Evolutionary conservation across 2,797 vertebrate genomes (phyloP), one percentile per base, ranked within the genome.

Genomic region (Lerista edwardsae): DNA sequence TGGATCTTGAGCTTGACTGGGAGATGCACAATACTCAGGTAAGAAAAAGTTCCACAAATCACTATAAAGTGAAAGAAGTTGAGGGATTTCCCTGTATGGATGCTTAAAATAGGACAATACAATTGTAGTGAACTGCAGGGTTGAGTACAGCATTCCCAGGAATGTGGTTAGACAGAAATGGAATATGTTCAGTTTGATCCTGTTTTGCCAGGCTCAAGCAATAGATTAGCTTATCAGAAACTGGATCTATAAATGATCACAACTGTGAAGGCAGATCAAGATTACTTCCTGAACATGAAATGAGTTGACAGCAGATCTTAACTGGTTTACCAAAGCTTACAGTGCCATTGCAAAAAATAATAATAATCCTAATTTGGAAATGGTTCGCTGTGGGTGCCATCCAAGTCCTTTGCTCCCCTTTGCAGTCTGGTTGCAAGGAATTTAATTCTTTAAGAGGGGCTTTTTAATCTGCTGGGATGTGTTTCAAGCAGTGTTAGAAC

Each of bases 21-120:
- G 90, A 89, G 87, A 84, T 72, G 77, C 59, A 72, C 65, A 84
- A 86, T 87, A 88, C 57, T 75, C 81, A 92, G 89, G 82, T 85
- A 83, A 91, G 90, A 89, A 55, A 55, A 90, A 74, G 71, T 77
- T 44, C 59, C 47, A 27, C 15, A 79, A 67, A 55, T 62, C 39
- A 78, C 65, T 72, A 61, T 62, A 71, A 55, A 15, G 15, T 47
- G 55, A 57, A 1, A 65, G 61, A 55, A 62, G 6, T 29, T 57
- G 29, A 73, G 55, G 57, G 79, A 39, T 1, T 79, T 41, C 81
- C 21, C 80, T 36, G 1, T 0, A 0, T 23, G 3, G 31, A 59
- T 41, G 19, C 25, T 31, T 69, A 25, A 55, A 3, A 9, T 80
- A 80, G 86, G 61, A 67, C 27, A 59, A 39, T 61, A 39, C 9